Percentiles rank a stretch among this genome's conserved stretches.
Evolutionary conservation across 2,113 vertebrate genomes (phyloP).

Genomic region (Pungitius pungitius): DNA sequence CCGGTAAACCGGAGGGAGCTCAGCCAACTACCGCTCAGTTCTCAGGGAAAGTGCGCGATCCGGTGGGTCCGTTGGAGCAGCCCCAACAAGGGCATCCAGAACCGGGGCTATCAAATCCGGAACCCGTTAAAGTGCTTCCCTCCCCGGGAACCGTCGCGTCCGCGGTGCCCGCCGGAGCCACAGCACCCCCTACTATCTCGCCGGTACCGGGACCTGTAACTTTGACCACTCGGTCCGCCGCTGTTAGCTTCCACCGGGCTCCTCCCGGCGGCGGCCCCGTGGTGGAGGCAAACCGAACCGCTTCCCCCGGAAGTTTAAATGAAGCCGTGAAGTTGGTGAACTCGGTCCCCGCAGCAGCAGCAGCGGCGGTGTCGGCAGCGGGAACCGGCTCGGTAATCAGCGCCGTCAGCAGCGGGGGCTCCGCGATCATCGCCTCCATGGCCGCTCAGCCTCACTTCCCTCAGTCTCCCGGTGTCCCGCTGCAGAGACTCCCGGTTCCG

Average conservation of each 20-base stretch:
- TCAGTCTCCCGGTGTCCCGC: conserved; percentile 54
- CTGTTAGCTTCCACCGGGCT: conserved; percentile 66
- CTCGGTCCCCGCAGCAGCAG: conserved; percentile 33
- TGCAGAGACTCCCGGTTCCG: conserved; percentile 75
- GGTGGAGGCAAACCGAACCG: conserved; percentile 41
- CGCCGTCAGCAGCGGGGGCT: conserved; percentile 44
- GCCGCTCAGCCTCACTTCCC: conserved; percentile 47
- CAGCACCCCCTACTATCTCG: conserved; percentile 41
- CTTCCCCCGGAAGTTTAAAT: conserved; percentile 72
- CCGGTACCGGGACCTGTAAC: conserved; percentile 73
- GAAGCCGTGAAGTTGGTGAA: conserved; percentile 69
- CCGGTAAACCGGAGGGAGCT: conserved; percentile 64
- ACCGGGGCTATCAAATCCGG: conserved; percentile 63
- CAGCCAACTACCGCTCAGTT: conserved; percentile 66
- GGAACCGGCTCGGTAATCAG: conserved; percentile 49
- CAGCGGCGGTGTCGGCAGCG: neutral
- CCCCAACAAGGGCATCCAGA: conserved; percentile 82
- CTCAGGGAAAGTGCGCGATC: conserved; percentile 80
- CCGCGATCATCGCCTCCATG: conserved; percentile 51
- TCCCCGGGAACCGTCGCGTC: conserved; percentile 73
- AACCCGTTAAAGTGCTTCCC: conserved; percentile 58
- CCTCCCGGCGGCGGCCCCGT: conserved; percentile 41
- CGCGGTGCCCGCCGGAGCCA: conserved; percentile 61
- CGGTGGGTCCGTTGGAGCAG: conserved; percentile 64
- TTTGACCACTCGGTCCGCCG: conserved; percentile 62